Evolutionary conservation across 2,888 invertebrate species (phyloP).

Genomic region (Phania funesta): DNA sequence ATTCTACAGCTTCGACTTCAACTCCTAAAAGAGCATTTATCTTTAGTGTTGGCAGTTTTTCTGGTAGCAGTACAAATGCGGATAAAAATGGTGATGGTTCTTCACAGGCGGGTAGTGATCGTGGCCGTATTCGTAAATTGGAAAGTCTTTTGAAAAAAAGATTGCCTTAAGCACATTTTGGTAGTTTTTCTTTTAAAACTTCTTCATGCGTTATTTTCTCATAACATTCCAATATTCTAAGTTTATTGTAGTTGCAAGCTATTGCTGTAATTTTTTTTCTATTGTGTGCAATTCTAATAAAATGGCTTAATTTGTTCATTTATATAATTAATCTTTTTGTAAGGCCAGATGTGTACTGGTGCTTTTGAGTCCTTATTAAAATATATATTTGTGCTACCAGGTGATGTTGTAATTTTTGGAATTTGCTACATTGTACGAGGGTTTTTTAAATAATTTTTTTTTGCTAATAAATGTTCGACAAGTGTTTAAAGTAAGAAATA

Average conservation of each 20-base stretch:
- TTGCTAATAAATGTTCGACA: no score
- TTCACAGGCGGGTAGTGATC: slow-evolving; percentile 75
- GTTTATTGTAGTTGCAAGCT: slow-evolving; percentile 23
- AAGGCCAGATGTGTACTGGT: no score
- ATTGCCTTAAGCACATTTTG: slow-evolving; percentile 74
- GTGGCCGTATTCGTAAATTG: slow-evolving; percentile 82
- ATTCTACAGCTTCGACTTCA: slow-evolving; percentile 66
- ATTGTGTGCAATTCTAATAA: slow-evolving; percentile 43
- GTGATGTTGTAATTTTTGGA: no score
- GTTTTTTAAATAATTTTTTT: no score
- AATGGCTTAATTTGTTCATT: neutral
- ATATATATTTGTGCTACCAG: no score
- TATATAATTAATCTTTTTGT: no score
- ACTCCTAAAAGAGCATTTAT: slow-evolving; percentile 78
- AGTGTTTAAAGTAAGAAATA: no score
- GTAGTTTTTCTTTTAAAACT: slow-evolving; percentile 6
- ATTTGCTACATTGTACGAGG: no score
- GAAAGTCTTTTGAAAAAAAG: slow-evolving; percentile 83
- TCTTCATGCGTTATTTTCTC: neutral
- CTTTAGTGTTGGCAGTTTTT: slow-evolving; percentile 77
- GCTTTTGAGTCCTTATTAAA: no score
- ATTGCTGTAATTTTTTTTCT: neutral
- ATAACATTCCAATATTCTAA: slow-evolving; percentile 55
- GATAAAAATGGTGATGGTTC: slow-evolving; percentile 74
- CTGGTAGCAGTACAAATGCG: slow-evolving; percentile 71